A percentile compares a stretch with the other conserved stretches of the same genome.
These are phyloP conservation scores for Stratiomys singularior DNA, from an alignment of 2,888 invertebrate species.

Conservation along the genomic window DNA sequence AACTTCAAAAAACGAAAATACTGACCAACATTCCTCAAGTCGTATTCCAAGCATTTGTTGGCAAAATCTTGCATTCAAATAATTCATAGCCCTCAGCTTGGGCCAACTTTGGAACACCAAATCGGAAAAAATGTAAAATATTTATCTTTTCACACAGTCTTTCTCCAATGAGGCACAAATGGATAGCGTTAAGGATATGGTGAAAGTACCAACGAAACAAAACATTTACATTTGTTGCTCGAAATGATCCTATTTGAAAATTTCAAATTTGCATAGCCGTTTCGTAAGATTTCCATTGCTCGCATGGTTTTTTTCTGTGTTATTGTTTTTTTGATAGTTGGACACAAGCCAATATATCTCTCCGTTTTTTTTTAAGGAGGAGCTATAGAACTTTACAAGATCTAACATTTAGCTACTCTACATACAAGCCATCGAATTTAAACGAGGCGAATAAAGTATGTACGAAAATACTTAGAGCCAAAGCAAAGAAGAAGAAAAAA, in stretches of 20 bases:
- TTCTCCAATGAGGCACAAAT: too few relatives aligned
- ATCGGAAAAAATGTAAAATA: too few relatives aligned
- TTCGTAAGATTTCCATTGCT: not conserved
- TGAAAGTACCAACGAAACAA: not conserved
- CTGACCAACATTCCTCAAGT: too few relatives aligned
- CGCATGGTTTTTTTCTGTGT: not conserved
- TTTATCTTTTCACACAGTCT: too few relatives aligned
- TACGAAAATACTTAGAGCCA: too few relatives aligned
- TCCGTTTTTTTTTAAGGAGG: not conserved
- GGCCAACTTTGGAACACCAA: too few relatives aligned
- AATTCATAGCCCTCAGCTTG: too few relatives aligned
- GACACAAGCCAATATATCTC: not conserved
- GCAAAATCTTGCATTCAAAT: too few relatives aligned
- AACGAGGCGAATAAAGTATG: not conserved
- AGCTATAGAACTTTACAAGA: not conserved
- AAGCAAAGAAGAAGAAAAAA: not conserved
- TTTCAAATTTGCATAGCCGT: constrained; percentile 2
- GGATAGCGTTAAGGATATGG: too few relatives aligned
- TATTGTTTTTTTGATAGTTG: too few relatives aligned
- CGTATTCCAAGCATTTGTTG: too few relatives aligned
- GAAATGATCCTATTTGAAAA: constrained; percentile 8
- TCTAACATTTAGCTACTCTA: not conserved
- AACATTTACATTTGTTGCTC: constrained; percentile 3
- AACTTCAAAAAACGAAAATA: too few relatives aligned
- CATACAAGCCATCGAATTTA: not conserved